Evolutionary conservation across 2,113 vertebrate genomes (phyloP), one percentile per base, ranked within the genome.

Genomic region (Trochalopteron elliotii): DNA sequence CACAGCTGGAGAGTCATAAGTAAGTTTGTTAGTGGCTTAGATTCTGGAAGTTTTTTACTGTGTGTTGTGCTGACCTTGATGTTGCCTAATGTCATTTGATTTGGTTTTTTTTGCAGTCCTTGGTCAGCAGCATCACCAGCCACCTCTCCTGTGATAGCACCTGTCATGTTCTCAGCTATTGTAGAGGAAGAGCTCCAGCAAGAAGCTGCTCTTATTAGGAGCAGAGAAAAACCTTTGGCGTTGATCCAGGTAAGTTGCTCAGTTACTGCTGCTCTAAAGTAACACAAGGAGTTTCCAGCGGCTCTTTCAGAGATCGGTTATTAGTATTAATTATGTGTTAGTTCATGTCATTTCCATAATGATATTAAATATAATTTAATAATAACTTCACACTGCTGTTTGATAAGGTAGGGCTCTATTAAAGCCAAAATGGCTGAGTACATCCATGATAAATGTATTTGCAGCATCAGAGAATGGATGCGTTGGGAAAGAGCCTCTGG

Each of bases 151-250:
- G 75, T 96, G 63, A 96, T 94, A 44, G 95, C 97, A 12, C 98
- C 98, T 33, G 97, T 99, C 89, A 99, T 99, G 83, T 99, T 99
- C 92, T 99, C 99, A 59, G 98, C 99, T 65, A 99, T 99, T 37
- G 97, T 99, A 86, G 99, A 99, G 93, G 99, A 99, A 90, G 99
- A 99, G 91, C 98, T 98, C 79, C 98, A 99, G 91, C 99, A 99
- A 96, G 99, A 99, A 97, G 99, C 99, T 8, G 99, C 99, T 11
- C 98, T 99, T 67, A 98, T 99, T 95, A 98, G 99, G 94, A 99
- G 99, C 94, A 98, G 99, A 91, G 99, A 99, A 95, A 99, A 99
- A 94, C 99, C 99, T 45, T 98, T 99, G 97, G 99, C 99, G 6
- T 98, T 99, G 94, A 99, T 99, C 96, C 99, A 99, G 99, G 99